Base-by-base conservation (phyloP, 2,113 vertebrate genomes). In the Falcunculus frontatus region DNA sequence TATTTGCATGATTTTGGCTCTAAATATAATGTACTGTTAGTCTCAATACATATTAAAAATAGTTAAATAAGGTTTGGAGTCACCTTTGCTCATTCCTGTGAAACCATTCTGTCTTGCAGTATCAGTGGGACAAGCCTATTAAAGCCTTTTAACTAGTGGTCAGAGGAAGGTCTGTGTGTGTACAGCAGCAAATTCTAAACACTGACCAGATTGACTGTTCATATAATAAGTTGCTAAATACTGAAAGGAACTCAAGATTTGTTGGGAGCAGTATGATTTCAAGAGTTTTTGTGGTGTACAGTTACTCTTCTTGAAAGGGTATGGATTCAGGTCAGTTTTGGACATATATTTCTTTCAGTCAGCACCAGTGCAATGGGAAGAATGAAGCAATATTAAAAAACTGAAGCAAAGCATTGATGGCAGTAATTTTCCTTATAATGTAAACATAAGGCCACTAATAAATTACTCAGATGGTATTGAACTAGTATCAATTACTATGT, bases 331-430 rank as follows among this genome's bases (percentile, higher is more conserved):
- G 37, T 69, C 13, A 0, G 2, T 52, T 82, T 78, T 68, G 37
- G 56, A 11, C 14, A 16, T 13, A 13, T 3, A 9, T 80, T 77
- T 50, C 30, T 87, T 77, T 79, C 39, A 63, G 37, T 81, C 10
- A 65, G 3, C 6, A 7, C 10, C 4, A 56, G 17, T 33, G 21
- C 0, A 0, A 46, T 11, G 35, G 16, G 10, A 82, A 76, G n/a
- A 76, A 76, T 73, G 15, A 69, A 91, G 12, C 4, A 30, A 26
- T 47, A 26, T 78, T 81, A 27, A 39, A 73, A 79, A 95, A 69
- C 8, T 9, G 46, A 85, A 65, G 12, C 3, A 79, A 93, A 95
- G 57, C 29, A 23, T 69, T 79, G 37, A 60, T 59, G 42, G 7
- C 26, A 65, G 35, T 91, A 16, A 15, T 76, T 73, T 81, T 88